A percentile compares a stretch with the other conserved stretches of the same genome.
Conservation (phyloP, 1,140 invertebrate genomes). For the Dermatophagoides farinae region DNA sequence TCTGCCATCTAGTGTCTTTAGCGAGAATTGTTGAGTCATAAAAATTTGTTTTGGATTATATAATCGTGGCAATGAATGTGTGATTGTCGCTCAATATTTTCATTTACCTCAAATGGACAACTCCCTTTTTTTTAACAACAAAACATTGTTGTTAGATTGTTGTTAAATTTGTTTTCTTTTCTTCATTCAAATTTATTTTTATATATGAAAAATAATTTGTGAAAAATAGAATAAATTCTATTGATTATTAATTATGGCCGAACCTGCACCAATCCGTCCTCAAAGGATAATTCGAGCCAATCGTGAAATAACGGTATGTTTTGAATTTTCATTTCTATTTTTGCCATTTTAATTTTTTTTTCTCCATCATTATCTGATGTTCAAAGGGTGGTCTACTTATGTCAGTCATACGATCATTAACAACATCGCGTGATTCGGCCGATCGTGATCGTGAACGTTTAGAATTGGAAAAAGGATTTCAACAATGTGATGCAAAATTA, state of each 20-base stretch:
- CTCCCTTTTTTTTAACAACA: no score
- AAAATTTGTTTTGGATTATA: no score
- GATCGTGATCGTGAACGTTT: conserved; percentile 80
- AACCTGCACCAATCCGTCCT: conserved; percentile 1
- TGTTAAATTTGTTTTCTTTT: no score
- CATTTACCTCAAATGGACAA: no score
- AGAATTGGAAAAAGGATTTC: conserved; percentile 77
- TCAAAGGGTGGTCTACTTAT: conserved; percentile 63
- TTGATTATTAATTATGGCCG: background rate
- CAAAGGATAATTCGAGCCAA: background rate
- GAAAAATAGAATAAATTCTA: background rate
- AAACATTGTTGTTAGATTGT: no score
- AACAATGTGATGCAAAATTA: conserved; percentile 62
- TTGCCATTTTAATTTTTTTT: background rate
- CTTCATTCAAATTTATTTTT: no score
- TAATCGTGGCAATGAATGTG: no score
- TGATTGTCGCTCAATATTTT: no score
- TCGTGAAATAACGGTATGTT: conserved; percentile 2
- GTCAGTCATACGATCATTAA: conserved; percentile 71
- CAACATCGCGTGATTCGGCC: conserved; percentile 66
- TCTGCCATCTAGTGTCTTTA: no score
- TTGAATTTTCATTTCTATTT: background rate
- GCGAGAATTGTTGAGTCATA: no score
- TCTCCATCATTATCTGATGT: background rate
- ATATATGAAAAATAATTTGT: background rate